Conservation (phyloP, 1,140 invertebrate species). For the Ceratosolen solmsi region DNA sequence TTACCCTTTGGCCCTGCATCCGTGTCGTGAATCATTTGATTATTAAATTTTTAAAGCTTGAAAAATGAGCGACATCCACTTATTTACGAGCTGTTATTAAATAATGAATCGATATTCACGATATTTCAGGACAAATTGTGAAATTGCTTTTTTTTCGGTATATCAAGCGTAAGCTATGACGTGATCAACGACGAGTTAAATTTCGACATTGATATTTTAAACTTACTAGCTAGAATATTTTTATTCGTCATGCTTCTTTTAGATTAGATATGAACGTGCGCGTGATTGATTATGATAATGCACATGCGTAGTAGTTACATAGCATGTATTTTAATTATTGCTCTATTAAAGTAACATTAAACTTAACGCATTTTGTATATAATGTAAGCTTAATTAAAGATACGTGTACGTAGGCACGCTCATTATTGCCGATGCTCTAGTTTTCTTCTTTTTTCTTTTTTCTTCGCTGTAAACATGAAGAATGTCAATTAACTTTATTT, state of each 20-base stretch:
- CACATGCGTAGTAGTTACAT: not conserved
- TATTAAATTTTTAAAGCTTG: no score
- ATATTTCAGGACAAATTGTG: conserved; percentile 5
- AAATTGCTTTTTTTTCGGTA: not conserved
- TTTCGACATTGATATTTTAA: conserved; percentile 17
- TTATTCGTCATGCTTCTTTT: not conserved
- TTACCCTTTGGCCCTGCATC: no score
- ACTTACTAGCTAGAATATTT: not conserved
- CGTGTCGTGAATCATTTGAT: no score
- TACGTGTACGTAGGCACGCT: not conserved
- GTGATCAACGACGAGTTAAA: conserved; percentile 1
- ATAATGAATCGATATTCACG: not conserved
- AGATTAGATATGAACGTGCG: not conserved
- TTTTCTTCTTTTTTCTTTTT: no score
- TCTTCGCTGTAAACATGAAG: no score
- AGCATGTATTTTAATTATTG: not conserved
- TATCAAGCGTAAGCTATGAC: not conserved
- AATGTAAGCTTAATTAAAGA: not conserved
- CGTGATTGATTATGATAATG: conserved; percentile 7
- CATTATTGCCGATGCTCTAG: no score
- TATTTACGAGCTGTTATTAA: not conserved
- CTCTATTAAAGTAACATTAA: not conserved
- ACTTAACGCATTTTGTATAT: not conserved
- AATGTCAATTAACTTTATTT: no score
- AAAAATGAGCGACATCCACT: not conserved